Conservation (phyloP, 2,797 vertebrate species). For the Ctenopoma kingsleyae region DNA sequence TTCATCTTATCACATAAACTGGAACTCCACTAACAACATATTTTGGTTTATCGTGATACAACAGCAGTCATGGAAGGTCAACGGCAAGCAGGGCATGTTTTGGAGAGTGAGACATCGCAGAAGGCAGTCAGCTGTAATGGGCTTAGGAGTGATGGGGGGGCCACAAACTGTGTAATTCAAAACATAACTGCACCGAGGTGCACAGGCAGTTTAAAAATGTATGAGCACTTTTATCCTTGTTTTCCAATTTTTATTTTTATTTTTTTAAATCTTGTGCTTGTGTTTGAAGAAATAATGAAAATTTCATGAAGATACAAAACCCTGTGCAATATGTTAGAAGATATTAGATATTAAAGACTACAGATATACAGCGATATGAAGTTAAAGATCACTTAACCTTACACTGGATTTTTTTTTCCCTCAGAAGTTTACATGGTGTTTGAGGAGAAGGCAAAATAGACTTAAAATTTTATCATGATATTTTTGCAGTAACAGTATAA, state of each 20-base stretch:
- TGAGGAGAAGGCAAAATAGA: too few relatives aligned
- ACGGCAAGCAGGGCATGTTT: slow-evolving; percentile 1
- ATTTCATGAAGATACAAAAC: not conserved
- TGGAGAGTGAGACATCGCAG: slow-evolving; percentile 4
- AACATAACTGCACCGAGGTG: not conserved
- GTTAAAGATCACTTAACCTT: too few relatives aligned
- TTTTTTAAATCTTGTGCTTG: not conserved
- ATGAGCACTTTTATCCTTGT: not conserved
- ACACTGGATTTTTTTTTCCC: too few relatives aligned
- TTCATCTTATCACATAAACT: slow-evolving; percentile 61
- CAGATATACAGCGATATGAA: too few relatives aligned
- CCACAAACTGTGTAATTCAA: not conserved
- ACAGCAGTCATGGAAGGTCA: slow-evolving; percentile 18
- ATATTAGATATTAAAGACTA: too few relatives aligned
- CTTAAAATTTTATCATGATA: too few relatives aligned
- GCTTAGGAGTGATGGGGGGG: not conserved
- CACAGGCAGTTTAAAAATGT: not conserved
- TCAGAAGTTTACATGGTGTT: too few relatives aligned
- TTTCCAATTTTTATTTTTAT: not conserved
- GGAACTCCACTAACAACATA: slow-evolving; percentile 52
- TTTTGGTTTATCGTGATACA: slow-evolving; percentile 50
- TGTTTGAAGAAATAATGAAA: not conserved
- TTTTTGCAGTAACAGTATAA: not conserved
- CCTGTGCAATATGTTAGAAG: not conserved
- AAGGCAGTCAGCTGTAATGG: slow-evolving; percentile 14